Percentiles rank a stretch among this genome's conserved stretches.
Conservation (phyloP, 1,140 invertebrate genomes). For the Anthonomus grandis region DNA sequence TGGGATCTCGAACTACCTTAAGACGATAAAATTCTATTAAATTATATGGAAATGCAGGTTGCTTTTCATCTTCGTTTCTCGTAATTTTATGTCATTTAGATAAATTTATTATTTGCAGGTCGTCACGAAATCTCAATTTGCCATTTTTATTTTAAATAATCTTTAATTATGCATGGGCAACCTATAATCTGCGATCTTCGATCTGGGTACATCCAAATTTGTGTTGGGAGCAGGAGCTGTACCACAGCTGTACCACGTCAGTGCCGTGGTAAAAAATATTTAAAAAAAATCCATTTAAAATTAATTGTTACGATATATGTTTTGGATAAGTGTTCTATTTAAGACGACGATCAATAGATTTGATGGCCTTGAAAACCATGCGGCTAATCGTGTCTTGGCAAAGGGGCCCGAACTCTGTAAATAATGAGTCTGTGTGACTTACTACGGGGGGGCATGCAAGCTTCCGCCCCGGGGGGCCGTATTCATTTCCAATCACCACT, state of each 20-base stretch:
- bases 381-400: slow-evolving; percentile 35
- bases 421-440: slow-evolving; percentile 47
- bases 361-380: slow-evolving; percentile 29
- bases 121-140: neutral
- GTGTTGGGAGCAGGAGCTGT: too few relatives aligned
- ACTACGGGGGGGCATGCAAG: slow-evolving; percentile 42
- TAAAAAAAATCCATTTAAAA: neutral
- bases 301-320: slow-evolving; percentile 9
- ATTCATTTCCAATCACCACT: slow-evolving; percentile 50
- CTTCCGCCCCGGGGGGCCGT: slow-evolving; percentile 43
- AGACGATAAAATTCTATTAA: slow-evolving; percentile 10
- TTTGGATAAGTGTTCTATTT: slow-evolving; percentile 33
- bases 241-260: too few relatives aligned
- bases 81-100: too few relatives aligned
- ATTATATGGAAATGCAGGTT: slow-evolving; percentile 3
- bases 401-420: slow-evolving; percentile 42
- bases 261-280: neutral
- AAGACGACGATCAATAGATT: slow-evolving; percentile 33
- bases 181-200: too few relatives aligned
- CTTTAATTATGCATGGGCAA: too few relatives aligned
- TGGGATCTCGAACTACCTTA: neutral
- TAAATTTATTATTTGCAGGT: too few relatives aligned
- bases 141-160: too few relatives aligned
- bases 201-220: too few relatives aligned
- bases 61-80: too few relatives aligned